These are phyloP conservation scores for Mesoclemmys tuberculata DNA, from an alignment of 2,113 vertebrate genomes.

Conservation along the genomic window DNA sequence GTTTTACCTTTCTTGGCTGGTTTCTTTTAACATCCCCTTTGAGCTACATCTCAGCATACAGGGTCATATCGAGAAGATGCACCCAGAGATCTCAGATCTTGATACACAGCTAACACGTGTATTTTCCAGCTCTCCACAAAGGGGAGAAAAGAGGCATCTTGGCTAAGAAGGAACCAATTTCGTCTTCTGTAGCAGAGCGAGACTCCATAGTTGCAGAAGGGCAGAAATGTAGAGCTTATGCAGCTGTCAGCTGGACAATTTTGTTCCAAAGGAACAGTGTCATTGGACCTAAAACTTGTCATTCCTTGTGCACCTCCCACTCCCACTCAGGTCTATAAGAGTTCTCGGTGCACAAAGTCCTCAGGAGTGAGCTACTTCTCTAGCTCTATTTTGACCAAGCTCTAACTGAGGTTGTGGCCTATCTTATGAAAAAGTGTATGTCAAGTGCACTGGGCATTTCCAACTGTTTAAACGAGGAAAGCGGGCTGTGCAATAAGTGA, in stretches of 20 bases:
- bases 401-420: fast-evolving
- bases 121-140: no score
- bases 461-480: background rate
- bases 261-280: background rate
- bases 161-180: no score
- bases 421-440: no score
- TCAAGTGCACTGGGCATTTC: fast-evolving
- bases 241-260: background rate
- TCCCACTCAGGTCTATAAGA: background rate
- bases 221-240: background rate
- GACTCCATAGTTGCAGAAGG: no score
- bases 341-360: background rate
- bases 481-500: background rate
- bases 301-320: fast-evolving
- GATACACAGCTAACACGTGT: no score
- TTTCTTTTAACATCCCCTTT: no score
- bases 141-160: no score
- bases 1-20: no score
- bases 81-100: no score
- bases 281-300: background rate
- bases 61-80: no score
- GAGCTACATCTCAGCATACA: no score
- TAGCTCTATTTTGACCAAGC: background rate
- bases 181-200: no score
- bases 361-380: background rate